phyloP scores from a whole-genome alignment of 2,888 invertebrate genomes.

The Lepeophtheirus nordmannii region DNA sequence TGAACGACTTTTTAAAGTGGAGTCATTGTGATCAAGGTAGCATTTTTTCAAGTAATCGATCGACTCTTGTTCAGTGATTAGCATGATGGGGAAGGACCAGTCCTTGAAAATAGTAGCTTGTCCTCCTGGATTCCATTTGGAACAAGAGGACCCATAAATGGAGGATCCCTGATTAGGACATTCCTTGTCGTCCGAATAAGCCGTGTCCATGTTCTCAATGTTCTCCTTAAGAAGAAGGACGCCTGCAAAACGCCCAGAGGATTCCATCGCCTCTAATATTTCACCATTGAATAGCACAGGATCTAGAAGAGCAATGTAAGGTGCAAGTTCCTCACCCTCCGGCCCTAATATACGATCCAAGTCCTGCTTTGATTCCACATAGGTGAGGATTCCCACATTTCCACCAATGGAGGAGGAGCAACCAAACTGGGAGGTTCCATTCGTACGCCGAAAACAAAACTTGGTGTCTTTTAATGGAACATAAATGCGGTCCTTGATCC shows the following conservation, averaged over 20 bases:
- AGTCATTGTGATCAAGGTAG: constrained; percentile 35
- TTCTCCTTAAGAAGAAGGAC: constrained; percentile 35
- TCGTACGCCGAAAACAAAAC: constrained; percentile 67
- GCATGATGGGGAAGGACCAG: constrained; percentile 76
- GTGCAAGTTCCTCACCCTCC: constrained; percentile 51
- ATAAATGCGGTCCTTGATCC: constrained; percentile 17
- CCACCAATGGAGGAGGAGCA: constrained; percentile 66
- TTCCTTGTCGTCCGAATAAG: constrained; percentile 47
- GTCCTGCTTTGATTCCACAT: constrained; percentile 49
- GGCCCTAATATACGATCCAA: constrained; percentile 50
- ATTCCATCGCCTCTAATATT: constrained; percentile 32
- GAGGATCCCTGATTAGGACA: constrained; percentile 67
- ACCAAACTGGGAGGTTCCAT: constrained; percentile 87
- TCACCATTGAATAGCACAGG: constrained; percentile 44
- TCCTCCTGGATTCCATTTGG: constrained; percentile 64
- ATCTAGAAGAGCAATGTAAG: constrained; percentile 59
- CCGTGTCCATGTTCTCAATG: constrained; percentile 26
- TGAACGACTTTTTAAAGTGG: constrained; percentile 43
- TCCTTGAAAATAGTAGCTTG: constrained; percentile 57
- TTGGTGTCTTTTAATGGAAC: not conserved
- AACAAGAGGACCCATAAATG: constrained; percentile 33
- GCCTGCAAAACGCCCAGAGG: constrained; percentile 37
- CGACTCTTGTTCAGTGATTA: constrained; percentile 43
- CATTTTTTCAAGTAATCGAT: constrained; percentile 35
- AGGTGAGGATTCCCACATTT: constrained; percentile 66